These are phyloP conservation scores for Camelus bactrianus DNA, from an alignment of 2,113 vertebrate genomes.

Conservation along the genomic window DNA sequence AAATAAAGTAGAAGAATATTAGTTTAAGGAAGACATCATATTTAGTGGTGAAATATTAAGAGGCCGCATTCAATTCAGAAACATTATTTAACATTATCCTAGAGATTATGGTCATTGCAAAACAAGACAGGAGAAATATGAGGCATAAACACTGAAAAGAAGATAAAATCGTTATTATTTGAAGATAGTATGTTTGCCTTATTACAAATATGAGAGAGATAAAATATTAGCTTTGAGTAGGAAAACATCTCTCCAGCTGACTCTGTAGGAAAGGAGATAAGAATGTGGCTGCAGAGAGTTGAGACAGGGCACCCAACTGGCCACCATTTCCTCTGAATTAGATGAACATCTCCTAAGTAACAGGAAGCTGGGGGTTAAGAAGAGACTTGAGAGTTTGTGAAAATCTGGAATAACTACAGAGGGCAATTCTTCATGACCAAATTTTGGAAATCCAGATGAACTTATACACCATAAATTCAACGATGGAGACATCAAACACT, in stretches of 20 bases:
- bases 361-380: not conserved
- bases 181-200: not conserved
- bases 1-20: conserved; percentile 63
- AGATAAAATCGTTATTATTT: not conserved
- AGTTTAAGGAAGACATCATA: conserved; percentile 56
- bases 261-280: not conserved
- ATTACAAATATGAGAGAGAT: not conserved
- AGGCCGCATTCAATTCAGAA: conserved; percentile 34
- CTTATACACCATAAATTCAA: not conserved
- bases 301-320: fast-evolving
- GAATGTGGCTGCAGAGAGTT: not conserved
- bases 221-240: not conserved
- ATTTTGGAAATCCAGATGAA: not conserved
- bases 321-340: not conserved
- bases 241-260: not conserved
- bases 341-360: not conserved
- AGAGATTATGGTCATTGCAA: not conserved
- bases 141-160: not conserved
- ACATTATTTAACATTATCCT: conserved; percentile 38
- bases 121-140: not conserved
- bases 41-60: conserved; percentile 56
- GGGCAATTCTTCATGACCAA: not conserved
- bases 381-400: not conserved
- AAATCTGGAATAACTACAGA: not conserved
- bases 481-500: not conserved